A percentile compares a stretch with the other conserved stretches of the same genome.
phyloP scores from a whole-genome alignment of 2,888 invertebrate species.

The Apamea epomidion region DNA sequence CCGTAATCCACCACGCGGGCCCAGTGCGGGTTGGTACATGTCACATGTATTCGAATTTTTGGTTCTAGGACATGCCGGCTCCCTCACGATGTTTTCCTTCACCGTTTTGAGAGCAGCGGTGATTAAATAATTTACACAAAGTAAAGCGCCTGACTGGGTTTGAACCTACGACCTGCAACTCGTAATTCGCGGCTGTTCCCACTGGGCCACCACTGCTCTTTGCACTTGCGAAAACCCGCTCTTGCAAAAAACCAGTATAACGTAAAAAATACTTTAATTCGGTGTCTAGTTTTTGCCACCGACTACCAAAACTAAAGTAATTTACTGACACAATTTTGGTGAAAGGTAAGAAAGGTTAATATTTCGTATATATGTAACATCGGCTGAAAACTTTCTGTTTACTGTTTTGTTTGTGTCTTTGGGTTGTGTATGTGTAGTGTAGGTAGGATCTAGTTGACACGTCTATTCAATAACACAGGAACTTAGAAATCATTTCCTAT shows the following conservation, averaged over 20 bases:
- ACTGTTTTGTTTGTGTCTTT: neutral
- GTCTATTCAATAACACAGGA: neutral
- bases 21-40: too few relatives aligned
- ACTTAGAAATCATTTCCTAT: slow-evolving; percentile 1
- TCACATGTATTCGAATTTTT: too few relatives aligned
- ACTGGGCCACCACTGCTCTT: too few relatives aligned
- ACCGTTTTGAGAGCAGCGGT: too few relatives aligned
- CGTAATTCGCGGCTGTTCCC: too few relatives aligned
- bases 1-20: too few relatives aligned
- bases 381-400: neutral
- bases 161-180: too few relatives aligned
- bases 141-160: too few relatives aligned
- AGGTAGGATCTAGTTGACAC: neutral
- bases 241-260: neutral
- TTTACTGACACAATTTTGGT: slow-evolving; percentile 2
- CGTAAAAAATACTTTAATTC: neutral
- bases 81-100: too few relatives aligned
- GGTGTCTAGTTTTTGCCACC: neutral
- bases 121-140: too few relatives aligned
- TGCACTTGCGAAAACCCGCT: too few relatives aligned
- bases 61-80: too few relatives aligned
- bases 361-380: neutral
- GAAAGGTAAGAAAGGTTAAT: neutral
- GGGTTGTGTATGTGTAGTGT: neutral
- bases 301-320: neutral